Conservation (phyloP, 2,888 invertebrate species). For the Polylopha cassiicola region DNA sequence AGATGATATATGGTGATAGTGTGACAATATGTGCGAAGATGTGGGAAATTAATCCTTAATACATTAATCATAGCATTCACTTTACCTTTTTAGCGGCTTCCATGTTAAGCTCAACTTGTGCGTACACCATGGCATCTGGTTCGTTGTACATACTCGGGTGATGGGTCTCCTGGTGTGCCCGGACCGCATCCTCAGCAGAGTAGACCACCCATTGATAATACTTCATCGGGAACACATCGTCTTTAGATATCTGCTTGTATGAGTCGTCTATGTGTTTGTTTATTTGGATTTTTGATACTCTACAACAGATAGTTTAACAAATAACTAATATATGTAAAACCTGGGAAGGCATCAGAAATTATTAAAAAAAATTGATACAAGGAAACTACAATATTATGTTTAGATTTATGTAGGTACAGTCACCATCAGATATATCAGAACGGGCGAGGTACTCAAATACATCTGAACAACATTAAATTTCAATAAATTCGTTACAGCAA, state of each 20-base stretch:
- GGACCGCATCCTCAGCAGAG: conserved; percentile 85
- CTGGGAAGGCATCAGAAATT: no score
- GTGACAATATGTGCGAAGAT: no score
- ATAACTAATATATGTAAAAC: conserved; percentile 17
- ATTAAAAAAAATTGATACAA: no score
- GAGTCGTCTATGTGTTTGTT: conserved; percentile 79
- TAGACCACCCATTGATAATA: conserved; percentile 80
- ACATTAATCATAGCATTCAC: conserved; percentile 3
- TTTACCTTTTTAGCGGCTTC: conserved; percentile 80
- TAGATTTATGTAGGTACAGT: no score
- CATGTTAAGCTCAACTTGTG: conserved; percentile 89
- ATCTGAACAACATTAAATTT: no score
- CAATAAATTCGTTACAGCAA: no score
- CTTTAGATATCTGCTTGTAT: conserved; percentile 64
- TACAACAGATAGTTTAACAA: conserved; percentile 25
- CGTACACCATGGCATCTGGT: conserved; percentile 82
- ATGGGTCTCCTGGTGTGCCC: conserved; percentile 87
- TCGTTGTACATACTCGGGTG: conserved; percentile 89
- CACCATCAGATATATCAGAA: no score
- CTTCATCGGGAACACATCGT: conserved; percentile 77
- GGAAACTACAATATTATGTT: no score
- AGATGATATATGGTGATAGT: no score
- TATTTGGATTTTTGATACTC: conserved; percentile 48
- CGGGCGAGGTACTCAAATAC: no score
- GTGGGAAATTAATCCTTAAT: no score